phyloP scores from a whole-genome alignment of 2,113 vertebrate species.

The Rhynchomys soricoides region DNA sequence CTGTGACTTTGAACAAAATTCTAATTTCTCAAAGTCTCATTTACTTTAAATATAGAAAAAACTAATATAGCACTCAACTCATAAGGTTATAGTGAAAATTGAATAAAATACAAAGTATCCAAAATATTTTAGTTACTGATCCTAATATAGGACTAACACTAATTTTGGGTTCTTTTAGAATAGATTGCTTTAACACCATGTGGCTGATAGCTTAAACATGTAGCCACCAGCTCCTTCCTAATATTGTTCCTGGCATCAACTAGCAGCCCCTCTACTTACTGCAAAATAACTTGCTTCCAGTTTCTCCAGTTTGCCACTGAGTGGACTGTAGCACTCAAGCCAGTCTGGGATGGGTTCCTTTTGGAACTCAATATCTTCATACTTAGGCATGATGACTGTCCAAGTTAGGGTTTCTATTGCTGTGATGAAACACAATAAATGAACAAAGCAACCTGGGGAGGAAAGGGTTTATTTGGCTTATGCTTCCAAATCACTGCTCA shows the following conservation, averaged over 20 bases:
- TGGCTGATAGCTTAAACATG: neutral
- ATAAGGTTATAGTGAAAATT: neutral
- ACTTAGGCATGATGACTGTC: neutral
- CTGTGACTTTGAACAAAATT: neutral
- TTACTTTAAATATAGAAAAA: neutral
- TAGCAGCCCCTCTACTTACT: fast-evolving
- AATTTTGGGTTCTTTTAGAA: neutral
- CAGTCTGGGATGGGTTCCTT: neutral
- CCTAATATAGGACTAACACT: neutral
- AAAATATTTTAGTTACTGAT: neutral
- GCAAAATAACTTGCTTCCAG: neutral
- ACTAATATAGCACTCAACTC: neutral
- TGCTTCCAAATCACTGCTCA: neutral
- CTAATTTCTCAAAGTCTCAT: neutral
- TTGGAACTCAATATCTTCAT: neutral
- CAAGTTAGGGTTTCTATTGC: too few species aligned
- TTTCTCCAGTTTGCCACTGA: neutral
- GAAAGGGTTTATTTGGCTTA: neutral
- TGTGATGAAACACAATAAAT: neutral
- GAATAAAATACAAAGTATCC: neutral
- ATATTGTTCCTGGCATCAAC: neutral
- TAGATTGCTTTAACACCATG: neutral
- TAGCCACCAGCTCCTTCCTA: neutral
- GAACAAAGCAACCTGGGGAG: neutral
- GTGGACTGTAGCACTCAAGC: neutral